Evolutionary conservation across 2,113 vertebrate species (phyloP).

Genomic region (Psittacara wagleri): DNA sequence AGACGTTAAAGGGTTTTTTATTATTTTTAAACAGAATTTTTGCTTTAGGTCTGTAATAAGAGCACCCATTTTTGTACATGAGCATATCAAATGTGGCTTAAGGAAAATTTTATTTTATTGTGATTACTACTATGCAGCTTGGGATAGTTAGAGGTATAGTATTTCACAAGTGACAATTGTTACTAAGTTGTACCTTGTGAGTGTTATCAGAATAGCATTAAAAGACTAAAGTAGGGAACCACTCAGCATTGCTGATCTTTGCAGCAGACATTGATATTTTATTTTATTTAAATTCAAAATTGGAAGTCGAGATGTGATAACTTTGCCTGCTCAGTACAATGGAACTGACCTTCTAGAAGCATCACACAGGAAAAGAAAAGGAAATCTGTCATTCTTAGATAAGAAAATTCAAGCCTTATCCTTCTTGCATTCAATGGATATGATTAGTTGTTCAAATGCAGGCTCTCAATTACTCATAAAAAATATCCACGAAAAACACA

Average conservation of each 20-base stretch:
- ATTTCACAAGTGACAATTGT: background rate
- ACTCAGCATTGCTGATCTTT: background rate
- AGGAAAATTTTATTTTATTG: background rate
- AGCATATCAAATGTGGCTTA: background rate
- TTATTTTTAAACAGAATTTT: constrained; percentile 20
- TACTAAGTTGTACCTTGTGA: background rate
- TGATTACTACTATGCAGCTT: background rate
- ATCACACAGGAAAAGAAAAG: background rate
- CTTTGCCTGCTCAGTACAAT: background rate
- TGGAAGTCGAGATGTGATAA: background rate
- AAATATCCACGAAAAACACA: background rate
- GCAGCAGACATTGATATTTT: background rate
- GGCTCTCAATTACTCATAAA: background rate
- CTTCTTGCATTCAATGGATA: background rate
- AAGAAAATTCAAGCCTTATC: background rate
- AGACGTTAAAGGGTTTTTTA: background rate
- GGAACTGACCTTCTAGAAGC: background rate
- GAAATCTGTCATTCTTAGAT: background rate
- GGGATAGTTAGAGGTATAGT: background rate
- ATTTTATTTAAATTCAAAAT: background rate
- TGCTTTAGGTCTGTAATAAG: constrained; percentile 40
- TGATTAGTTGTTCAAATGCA: background rate
- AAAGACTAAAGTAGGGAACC: background rate
- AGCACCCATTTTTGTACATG: background rate
- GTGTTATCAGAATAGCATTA: background rate